These are phyloP conservation scores for Micromys minutus DNA, from an alignment of 2,113 vertebrate species.

Conservation along the genomic window DNA sequence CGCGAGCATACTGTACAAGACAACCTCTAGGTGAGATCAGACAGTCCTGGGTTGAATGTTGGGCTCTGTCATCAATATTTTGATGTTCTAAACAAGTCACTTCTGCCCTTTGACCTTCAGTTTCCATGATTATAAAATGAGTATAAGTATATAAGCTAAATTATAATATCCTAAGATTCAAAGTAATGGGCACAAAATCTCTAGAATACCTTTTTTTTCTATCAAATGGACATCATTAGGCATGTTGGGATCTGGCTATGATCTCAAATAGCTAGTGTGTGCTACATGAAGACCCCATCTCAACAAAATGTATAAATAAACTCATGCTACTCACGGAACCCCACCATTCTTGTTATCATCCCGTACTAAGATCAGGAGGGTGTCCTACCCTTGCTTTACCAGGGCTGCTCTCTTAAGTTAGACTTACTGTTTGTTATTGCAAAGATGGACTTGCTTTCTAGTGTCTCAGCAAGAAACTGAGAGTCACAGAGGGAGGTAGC, in stretches of 20 bases:
- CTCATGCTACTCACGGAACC: not conserved
- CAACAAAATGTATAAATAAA: too few species aligned
- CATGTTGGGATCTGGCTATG: not conserved
- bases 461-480: not conserved
- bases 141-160: not conserved
- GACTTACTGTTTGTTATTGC: too few species aligned
- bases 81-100: not conserved
- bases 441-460: not conserved
- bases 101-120: slow-evolving; percentile 7
- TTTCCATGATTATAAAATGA: not conserved
- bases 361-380: not conserved
- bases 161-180: not conserved
- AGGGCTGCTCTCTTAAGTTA: not conserved
- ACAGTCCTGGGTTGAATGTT: not conserved
- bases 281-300: not conserved
- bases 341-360: not conserved
- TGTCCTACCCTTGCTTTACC: not conserved
- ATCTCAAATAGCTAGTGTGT: not conserved
- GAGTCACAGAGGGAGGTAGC: not conserved
- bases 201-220: not conserved
- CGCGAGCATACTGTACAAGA: not conserved
- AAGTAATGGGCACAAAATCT: not conserved
- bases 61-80: not conserved
- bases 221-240: not conserved
- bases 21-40: not conserved